Evolutionary conservation across 2,113 vertebrate species (phyloP).

Genomic region (Charadrius vociferus): DNA sequence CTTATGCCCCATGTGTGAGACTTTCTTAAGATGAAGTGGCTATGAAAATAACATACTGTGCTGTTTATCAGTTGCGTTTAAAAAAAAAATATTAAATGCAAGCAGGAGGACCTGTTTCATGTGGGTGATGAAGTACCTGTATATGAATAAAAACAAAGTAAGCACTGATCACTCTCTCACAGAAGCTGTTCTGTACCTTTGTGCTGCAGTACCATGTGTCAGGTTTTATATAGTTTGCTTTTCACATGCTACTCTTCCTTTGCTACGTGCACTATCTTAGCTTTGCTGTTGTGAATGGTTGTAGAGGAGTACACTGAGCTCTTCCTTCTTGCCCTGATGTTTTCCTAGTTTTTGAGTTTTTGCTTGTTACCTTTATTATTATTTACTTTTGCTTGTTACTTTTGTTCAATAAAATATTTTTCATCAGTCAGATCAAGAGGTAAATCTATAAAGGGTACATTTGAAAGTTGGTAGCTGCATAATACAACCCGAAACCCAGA

Average conservation of each 20-base stretch:
- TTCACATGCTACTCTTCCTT: not conserved
- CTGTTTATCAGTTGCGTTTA: not conserved
- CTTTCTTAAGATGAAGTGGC: not conserved
- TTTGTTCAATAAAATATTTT: not conserved
- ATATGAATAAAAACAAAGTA: not conserved
- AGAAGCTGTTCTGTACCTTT: not conserved
- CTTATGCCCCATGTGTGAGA: not conserved
- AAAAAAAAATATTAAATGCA: not conserved
- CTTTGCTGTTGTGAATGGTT: not conserved
- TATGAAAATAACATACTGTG: not conserved
- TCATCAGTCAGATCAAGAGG: not conserved
- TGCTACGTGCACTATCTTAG: not conserved
- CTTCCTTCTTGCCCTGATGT: not conserved
- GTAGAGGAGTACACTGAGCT: not conserved
- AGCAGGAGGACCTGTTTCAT: not conserved
- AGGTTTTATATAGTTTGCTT: not conserved
- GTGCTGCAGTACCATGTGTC: not conserved
- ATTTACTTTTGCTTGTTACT: not conserved
- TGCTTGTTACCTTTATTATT: not conserved
- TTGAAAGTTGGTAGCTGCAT: not conserved
- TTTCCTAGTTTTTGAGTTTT: not conserved
- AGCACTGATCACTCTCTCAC: not conserved
- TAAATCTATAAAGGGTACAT: not conserved
- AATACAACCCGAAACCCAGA: not conserved
- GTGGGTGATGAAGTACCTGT: not conserved